These are phyloP conservation scores for Eupithecia dodoneata DNA, from an alignment of 2,888 invertebrate species.

Conservation along the genomic window DNA sequence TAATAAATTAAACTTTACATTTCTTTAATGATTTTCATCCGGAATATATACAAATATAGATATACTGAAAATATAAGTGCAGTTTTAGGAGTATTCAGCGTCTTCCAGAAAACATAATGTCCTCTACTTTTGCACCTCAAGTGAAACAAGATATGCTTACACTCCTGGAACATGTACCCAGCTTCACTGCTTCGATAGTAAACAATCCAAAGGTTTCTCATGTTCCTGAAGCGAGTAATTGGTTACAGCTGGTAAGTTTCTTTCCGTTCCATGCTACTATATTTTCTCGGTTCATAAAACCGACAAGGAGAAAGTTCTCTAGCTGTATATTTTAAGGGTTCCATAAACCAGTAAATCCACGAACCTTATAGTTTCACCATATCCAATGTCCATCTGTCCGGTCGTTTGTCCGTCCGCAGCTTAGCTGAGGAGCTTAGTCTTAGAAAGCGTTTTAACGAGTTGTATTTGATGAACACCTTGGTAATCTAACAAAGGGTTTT, in stretches of 20 bases:
- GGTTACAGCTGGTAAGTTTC: neutral
- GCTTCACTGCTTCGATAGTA: neutral
- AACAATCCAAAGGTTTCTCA: neutral
- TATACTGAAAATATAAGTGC: too few species aligned
- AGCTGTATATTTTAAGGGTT: neutral
- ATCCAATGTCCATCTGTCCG: too few species aligned
- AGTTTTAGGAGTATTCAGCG: neutral
- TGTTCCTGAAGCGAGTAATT: neutral
- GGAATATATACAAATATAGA: too few species aligned
- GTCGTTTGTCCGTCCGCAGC: too few species aligned
- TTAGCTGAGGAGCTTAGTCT: too few species aligned
- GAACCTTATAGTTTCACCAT: too few species aligned
- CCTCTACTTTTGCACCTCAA: neutral
- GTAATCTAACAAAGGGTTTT: too few species aligned
- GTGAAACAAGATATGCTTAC: neutral
- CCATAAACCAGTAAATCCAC: too few species aligned
- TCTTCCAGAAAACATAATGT: neutral
- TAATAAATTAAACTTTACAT: too few species aligned
- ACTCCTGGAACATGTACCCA: neutral
- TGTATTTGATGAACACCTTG: too few species aligned
- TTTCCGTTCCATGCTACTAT: neutral
- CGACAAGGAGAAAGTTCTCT: neutral
- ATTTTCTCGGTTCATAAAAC: neutral
- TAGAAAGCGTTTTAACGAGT: too few species aligned
- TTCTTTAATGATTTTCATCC: too few species aligned